Base-by-base conservation (phyloP, 2,888 invertebrate species). In the Plebejus melissa region DNA sequence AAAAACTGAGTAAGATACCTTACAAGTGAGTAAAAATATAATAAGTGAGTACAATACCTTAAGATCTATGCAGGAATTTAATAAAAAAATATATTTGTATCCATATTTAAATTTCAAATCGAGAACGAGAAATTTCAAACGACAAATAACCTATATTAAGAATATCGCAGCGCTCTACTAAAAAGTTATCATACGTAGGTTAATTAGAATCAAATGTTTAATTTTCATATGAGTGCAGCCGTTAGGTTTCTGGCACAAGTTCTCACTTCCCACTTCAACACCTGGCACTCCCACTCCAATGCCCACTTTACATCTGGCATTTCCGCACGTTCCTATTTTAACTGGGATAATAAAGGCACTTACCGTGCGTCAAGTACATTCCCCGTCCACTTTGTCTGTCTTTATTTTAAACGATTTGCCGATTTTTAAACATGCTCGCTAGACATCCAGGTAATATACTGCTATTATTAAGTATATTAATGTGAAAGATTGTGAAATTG, bases 371-470 rank as follows among this genome's bases (percentile, higher is more conserved):
- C 28, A 28, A 60, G 60, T 28, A 28, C 60, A 60, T 60, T 60
- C 60, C 28, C 60, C 60, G n/a, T 16, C 69, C 69, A 69, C 69
- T 69, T 69, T 69, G 69, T 69, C 69, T 69, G 69, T n/a, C 69
- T 69, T 69, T 38, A 69, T 36, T 69, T 69, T 38, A 69, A 69
- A 38, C 69, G 69, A 69, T 69, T 60, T 22, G 60, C 38, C 69
- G 69, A 69, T 69, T 69, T 69, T 69, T 60, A 60, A 69, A 69
- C 38, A 69, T 38, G 69, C 1, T 38, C 38, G 69, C 69, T 28
- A 60, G 60, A 9, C 6, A 60, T 28, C 60, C 11, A 22, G 60
- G 60, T 60, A 60, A 60, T 28, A 13, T 13, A 1, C 13, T 16
- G 54, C 54, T 54, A 16, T 54, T 13, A 50, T 50, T 54, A 22